Evolutionary conservation across 2,113 vertebrate species (phyloP).

Genomic region (Rhea americana): DNA sequence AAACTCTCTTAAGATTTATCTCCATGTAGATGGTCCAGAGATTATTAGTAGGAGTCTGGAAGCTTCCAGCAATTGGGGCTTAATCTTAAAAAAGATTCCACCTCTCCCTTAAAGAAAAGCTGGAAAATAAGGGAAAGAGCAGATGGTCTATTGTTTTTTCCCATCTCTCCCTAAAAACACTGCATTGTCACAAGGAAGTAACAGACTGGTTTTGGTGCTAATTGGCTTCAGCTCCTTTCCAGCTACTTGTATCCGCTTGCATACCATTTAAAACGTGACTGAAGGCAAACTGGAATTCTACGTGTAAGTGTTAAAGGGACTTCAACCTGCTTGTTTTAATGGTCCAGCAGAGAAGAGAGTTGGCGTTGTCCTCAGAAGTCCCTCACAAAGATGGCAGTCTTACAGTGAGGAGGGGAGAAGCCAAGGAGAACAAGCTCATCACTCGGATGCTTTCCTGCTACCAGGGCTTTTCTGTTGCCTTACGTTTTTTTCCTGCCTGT

Average conservation of each 20-base stretch:
- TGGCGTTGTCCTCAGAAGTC: fast-evolving
- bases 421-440: neutral
- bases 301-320: neutral
- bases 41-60: neutral
- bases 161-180: neutral
- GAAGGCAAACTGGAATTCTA: neutral
- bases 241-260: neutral
- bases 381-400: neutral
- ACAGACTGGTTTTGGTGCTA: neutral
- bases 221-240: neutral
- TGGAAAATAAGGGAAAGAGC: neutral
- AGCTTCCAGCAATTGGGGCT: neutral
- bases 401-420: fast-evolving
- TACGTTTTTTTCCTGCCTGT: neutral
- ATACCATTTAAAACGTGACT: neutral
- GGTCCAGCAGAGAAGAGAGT: neutral
- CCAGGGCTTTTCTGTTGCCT: neutral
- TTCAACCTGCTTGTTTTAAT: neutral
- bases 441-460: neutral
- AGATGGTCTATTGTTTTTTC: neutral
- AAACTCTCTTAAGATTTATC: neutral
- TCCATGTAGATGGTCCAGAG: neutral
- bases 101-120: neutral
- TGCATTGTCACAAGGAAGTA: neutral
- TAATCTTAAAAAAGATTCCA: neutral